These are phyloP conservation scores for Artibeus lituratus DNA, from an alignment of 2,797 vertebrate species.

Conservation along the genomic window DNA sequence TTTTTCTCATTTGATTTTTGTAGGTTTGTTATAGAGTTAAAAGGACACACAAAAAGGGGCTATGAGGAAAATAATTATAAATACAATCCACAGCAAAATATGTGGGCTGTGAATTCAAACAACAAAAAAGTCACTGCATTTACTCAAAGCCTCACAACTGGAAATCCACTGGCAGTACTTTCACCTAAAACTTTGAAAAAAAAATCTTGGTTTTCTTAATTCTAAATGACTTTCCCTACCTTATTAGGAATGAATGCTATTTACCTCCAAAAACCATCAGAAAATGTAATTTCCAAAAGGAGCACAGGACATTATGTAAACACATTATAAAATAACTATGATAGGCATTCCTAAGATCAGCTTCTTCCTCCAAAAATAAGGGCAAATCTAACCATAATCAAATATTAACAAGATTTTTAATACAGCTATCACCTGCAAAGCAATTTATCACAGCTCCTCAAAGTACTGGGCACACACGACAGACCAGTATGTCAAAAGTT, in stretches of 20 bases:
- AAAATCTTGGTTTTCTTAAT: not conserved
- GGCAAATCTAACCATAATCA: conserved; percentile 46
- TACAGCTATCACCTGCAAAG: conserved; percentile 35
- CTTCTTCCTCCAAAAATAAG: not conserved
- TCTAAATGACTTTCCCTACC: not conserved
- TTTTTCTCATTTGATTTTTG: conserved; percentile 50
- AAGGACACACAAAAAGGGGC: conserved; percentile 56
- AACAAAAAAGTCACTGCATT: conserved; percentile 6
- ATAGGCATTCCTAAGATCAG: not conserved
- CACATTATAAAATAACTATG: conserved; percentile 37
- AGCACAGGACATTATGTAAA: conserved; percentile 40
- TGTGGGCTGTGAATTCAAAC: not conserved
- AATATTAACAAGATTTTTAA: conserved; percentile 38
- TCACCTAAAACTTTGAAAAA: not conserved
- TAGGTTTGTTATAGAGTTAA: not conserved
- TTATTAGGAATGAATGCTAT: conserved; percentile 6
- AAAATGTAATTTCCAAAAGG: conserved; percentile 46
- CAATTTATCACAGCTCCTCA: conserved; percentile 55
- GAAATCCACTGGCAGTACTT: not conserved
- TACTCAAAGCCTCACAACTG: conserved; percentile 18
- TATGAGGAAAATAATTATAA: conserved; percentile 38
- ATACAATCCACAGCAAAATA: conserved; percentile 36
- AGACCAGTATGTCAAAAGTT: conserved; percentile 48
- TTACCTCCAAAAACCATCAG: conserved; percentile 15
- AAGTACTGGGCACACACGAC: conserved; percentile 37